Conservation (phyloP, 2,797 vertebrate species). For the Bryconaethiops microstoma region DNA sequence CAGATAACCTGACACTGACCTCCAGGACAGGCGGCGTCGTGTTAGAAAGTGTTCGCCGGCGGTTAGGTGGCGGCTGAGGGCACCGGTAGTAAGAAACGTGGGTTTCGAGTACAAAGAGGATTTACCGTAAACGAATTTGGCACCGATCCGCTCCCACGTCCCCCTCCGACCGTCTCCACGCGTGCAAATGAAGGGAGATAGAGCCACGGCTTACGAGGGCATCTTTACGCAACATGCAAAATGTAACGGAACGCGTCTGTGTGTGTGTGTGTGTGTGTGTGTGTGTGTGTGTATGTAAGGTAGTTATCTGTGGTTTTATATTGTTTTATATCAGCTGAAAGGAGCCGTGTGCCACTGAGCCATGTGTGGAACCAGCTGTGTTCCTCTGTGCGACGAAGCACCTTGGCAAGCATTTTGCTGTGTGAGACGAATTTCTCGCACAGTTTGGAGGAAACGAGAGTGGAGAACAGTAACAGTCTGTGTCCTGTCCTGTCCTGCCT, state of each 20-base stretch:
- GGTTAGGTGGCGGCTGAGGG: too few species aligned
- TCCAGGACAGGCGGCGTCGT: not conserved
- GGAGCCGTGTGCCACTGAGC: not conserved
- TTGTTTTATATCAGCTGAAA: too few species aligned
- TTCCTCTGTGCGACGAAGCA: too few species aligned
- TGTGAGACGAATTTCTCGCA: not conserved
- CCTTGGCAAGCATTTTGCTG: not conserved
- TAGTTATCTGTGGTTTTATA: not conserved
- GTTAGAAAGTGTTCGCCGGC: conserved; percentile 1
- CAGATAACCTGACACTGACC: not conserved
- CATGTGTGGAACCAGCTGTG: not conserved
- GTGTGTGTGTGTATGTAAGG: too few species aligned
- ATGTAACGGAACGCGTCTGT: not conserved
- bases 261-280: too few species aligned
- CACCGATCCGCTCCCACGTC: conserved; percentile 68
- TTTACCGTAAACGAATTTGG: conserved; percentile 76
- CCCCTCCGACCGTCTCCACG: conserved; percentile 58
- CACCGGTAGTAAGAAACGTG: conserved; percentile 62
- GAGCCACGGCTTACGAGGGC: not conserved
- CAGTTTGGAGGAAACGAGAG: not conserved
- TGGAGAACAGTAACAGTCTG: not conserved
- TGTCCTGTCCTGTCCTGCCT: not conserved
- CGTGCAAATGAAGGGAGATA: conserved; percentile 39
- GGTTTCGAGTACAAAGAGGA: conserved; percentile 73
- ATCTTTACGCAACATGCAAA: conserved; percentile 10